A percentile compares a stretch with the other conserved stretches of the same genome.
Conservation (phyloP, 2,888 invertebrate species). For the Lapara coniferarum region DNA sequence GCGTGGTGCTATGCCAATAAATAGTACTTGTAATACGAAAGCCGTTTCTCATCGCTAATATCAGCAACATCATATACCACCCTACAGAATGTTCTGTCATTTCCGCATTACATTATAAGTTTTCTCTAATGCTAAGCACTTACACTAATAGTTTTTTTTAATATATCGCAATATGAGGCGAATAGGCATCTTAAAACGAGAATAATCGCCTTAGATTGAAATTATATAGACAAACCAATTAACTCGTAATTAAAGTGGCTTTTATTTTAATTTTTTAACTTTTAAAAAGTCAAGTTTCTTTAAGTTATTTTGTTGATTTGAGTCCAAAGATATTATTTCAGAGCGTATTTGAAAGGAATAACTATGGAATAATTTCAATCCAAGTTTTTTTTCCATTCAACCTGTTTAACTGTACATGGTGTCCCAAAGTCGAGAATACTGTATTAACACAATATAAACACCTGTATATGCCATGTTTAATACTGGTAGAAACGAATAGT, state of each 20-base stretch:
- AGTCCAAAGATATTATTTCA: too few relatives aligned
- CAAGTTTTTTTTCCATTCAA: too few relatives aligned
- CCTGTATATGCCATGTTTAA: conserved; percentile 6
- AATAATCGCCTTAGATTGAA: too few relatives aligned
- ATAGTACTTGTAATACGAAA: neutral
- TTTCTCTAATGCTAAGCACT: conserved; percentile 11
- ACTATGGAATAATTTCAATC: too few relatives aligned
- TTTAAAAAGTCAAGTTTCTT: too few relatives aligned
- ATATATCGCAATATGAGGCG: neutral
- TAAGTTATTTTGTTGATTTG: too few relatives aligned
- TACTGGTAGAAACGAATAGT: conserved; percentile 17
- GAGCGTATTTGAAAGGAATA: too few relatives aligned
- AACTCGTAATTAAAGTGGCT: too few relatives aligned
- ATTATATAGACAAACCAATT: too few relatives aligned
- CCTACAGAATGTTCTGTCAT: conserved; percentile 12
- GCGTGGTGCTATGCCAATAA: too few relatives aligned
- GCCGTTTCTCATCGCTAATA: neutral
- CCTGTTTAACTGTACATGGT: neutral
- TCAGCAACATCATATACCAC: conserved; percentile 11
- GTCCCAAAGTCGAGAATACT: neutral
- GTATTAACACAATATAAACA: neutral
- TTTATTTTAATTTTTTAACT: too few relatives aligned
- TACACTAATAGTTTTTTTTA: conserved; percentile 2
- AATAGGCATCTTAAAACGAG: too few relatives aligned
- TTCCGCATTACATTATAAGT: conserved; percentile 11